phyloP scores from a whole-genome alignment of 2,888 invertebrate species.

The Erebia aethiops region DNA sequence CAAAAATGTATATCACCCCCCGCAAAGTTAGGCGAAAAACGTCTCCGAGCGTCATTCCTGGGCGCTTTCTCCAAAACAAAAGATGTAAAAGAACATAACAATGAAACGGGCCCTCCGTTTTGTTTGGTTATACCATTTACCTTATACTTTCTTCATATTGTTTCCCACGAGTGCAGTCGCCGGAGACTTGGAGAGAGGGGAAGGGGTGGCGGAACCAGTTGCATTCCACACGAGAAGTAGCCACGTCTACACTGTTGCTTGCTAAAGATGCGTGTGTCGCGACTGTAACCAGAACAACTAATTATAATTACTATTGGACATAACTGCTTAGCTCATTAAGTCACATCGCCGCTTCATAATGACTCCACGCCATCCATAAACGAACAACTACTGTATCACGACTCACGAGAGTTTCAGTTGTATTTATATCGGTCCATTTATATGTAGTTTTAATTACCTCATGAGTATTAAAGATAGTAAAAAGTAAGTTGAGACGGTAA shows the following conservation, averaged over 20 bases:
- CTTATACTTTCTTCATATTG: constrained; percentile 45
- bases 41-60: not conserved
- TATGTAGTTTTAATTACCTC: not conserved
- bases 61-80: constrained; percentile 21
- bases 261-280: constrained; percentile 46
- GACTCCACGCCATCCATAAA: constrained; percentile 17
- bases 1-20: constrained; percentile 48
- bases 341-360: constrained; percentile 22
- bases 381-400: constrained; percentile 5
- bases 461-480: not conserved
- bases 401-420: not conserved
- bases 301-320: constrained; percentile 40
- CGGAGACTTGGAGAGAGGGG: constrained; percentile 42
- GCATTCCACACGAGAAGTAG: constrained; percentile 51
- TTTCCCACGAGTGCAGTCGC: constrained; percentile 51
- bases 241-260: constrained; percentile 43
- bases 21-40: constrained; percentile 27
- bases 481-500: not conserved
- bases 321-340: constrained; percentile 24
- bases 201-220: constrained; percentile 52
- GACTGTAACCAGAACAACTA: constrained; percentile 43
- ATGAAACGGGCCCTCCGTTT: constrained; percentile 29
- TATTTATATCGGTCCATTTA: constrained; percentile 10
- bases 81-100: constrained; percentile 25
- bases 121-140: constrained; percentile 41